Evolutionary conservation across 2,888 invertebrate species (phyloP), one percentile per base, ranked within the genome.

Genomic region (Luperina nickerlii): DNA sequence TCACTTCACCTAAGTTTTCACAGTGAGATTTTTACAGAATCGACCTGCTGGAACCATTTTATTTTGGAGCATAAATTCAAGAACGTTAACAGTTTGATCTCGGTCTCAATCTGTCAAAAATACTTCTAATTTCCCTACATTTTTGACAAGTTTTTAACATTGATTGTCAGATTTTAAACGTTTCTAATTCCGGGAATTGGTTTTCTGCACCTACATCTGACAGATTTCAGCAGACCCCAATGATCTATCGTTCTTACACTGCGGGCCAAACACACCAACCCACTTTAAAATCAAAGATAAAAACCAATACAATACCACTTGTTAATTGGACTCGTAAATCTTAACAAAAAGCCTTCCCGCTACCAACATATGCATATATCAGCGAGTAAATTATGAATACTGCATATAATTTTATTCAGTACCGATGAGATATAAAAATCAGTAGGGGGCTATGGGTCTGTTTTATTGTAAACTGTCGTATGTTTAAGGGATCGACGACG

Each of bases 391-490:
- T 95, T 96, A 96, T 96, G 94, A 93, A 94, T 92, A 92, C 92
- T 82, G 90, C 92, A 92, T 95, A 95, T 96, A 96, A 96, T 96
- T 94, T 96, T 96, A 96, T 96, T 94, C 96, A 92, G 94, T 92
- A 93, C 91, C 91, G 91, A 92, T 92, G 93, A 94, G 95, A 94
- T 95, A 96, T 96, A 96, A 96, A 96, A 96, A 95, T 92, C 96
- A 92, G 95, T 96, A 90, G 96, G 96, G 96, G 96, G 95, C 88
- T 54, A 87, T 88, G 89, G 88, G 88, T 87, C 92, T 95, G 92
- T 90, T 95, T 96, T 95, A 96, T 95, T 92, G 92, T 91, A 78
- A 78, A 88, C 88, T 85, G 89, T 87, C 90, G 88, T 89, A 87
- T 87, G 86, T 88, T 92, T 90, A 90, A 91, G 91, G 91, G 88